A percentile compares a stretch with the other conserved stretches of the same genome.
These are phyloP conservation scores for Polymixis lichenea DNA, from an alignment of 2,888 invertebrate species.

Conservation along the genomic window DNA sequence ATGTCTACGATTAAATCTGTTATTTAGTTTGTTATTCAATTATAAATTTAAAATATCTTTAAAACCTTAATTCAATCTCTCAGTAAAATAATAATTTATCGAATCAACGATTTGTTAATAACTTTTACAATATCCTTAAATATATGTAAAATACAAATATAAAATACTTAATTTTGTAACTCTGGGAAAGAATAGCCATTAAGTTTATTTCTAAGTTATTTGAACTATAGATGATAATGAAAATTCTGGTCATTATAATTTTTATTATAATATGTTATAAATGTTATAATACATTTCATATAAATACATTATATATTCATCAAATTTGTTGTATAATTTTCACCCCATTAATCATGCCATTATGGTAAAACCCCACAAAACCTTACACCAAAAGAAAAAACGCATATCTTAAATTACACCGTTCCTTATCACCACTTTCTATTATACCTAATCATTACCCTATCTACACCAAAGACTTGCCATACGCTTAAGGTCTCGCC, in stretches of 20 bases:
- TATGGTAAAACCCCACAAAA: not conserved
- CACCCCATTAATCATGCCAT: not conserved
- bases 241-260: slow-evolving; percentile 43
- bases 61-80: no score
- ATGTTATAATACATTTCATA: not conserved
- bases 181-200: not conserved
- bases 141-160: not conserved
- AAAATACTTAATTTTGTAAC: not conserved
- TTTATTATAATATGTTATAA: slow-evolving; percentile 9
- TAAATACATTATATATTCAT: slow-evolving; percentile 9
- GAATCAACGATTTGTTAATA: no score
- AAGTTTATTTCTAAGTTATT: not conserved
- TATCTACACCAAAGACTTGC: not conserved
- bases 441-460: not conserved
- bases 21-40: slow-evolving; percentile 14
- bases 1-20: slow-evolving; percentile 1
- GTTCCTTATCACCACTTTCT: not conserved
- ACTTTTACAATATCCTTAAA: not conserved
- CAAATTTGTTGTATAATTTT: not conserved
- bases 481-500: not conserved
- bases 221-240: slow-evolving; percentile 21
- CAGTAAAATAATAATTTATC: no score
- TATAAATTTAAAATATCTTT: not conserved
- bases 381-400: not conserved
- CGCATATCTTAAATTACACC: no score